Evolutionary conservation across 37 sponge, comb jelly and placozoan species (phyloP).

Genomic region (Halichondria panicea): DNA sequence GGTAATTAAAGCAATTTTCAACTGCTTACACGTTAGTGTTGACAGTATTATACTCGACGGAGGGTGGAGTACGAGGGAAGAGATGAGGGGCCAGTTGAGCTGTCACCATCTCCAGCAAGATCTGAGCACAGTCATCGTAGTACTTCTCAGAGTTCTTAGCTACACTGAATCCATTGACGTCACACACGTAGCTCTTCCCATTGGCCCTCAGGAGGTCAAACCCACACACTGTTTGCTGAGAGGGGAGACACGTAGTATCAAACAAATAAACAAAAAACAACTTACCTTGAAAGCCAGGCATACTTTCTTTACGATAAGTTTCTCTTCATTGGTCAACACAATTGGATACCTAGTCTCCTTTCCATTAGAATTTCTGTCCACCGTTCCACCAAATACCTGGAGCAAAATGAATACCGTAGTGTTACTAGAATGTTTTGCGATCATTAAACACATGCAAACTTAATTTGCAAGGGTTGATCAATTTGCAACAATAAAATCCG

Average conservation of each 20-base stretch:
- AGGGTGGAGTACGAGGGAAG: constrained; percentile 57
- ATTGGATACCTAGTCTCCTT: constrained; percentile 93
- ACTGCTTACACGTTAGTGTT: too few relatives aligned
- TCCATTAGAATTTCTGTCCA: constrained; percentile 85
- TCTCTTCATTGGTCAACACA: constrained; percentile 86
- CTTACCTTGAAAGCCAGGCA: constrained; percentile 87
- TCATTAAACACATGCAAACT: too few relatives aligned
- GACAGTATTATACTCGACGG: constrained; percentile 39
- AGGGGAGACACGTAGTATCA: background rate
- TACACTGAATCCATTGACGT: constrained; percentile 98
- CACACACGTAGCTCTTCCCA: constrained; percentile 96
- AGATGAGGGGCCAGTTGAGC: constrained; percentile 62
- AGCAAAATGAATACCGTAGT: background rate
- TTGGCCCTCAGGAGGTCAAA: constrained; percentile 94
- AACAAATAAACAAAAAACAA: background rate
- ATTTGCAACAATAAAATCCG: too few relatives aligned
- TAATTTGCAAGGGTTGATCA: too few relatives aligned
- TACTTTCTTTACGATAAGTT: constrained; percentile 84
- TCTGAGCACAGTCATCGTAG: constrained; percentile 93
- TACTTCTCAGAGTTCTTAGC: constrained; percentile 94
- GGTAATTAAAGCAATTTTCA: too few relatives aligned
- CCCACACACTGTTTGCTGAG: constrained; percentile 96
- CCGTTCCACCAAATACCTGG: constrained; percentile 96
- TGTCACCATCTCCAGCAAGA: constrained; percentile 81
- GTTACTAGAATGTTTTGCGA: too few relatives aligned